Conservation (phyloP, 2,797 vertebrate species). For the Sphaeramia orbicularis region DNA sequence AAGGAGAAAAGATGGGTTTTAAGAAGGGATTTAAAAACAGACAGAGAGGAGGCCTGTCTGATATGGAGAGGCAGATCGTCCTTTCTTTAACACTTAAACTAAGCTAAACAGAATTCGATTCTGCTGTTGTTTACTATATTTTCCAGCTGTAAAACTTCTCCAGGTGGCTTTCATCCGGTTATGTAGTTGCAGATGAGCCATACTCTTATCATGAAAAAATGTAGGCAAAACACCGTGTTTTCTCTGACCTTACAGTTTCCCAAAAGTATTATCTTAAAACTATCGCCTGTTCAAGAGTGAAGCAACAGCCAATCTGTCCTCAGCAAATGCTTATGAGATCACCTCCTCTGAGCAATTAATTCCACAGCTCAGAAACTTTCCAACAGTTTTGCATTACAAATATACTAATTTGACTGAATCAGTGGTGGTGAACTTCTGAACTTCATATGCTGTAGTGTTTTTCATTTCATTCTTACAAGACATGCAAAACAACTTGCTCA, state of each 20-base stretch:
- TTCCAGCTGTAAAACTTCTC: conserved; percentile 4
- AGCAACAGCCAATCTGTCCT: conserved; percentile 45
- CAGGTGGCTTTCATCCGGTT: conserved; percentile 7
- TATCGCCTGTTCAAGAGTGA: background rate
- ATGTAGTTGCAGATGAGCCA: conserved; percentile 8
- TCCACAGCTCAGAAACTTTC: conserved; percentile 10
- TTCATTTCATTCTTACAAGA: background rate
- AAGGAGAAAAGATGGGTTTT: too few species aligned
- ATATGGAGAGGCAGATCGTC: too few species aligned
- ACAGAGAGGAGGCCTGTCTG: too few species aligned
- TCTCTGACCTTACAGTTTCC: conserved; percentile 12
- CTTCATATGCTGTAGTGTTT: background rate
- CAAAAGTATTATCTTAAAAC: background rate
- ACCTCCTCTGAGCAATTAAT: conserved; percentile 24
- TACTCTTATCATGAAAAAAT: background rate
- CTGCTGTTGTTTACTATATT: background rate
- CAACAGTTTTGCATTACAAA: conserved; percentile 20
- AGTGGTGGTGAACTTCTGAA: conserved; percentile 22
- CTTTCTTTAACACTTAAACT: background rate
- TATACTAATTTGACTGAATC: conserved; percentile 17
- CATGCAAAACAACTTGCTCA: conserved; percentile 18
- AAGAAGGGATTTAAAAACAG: too few species aligned
- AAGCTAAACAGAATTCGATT: conserved; percentile 1
- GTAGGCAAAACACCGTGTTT: background rate
- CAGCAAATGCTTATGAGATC: conserved; percentile 50